Conservation (phyloP, 1,140 invertebrate genomes). For the Drosophila truncata region DNA sequence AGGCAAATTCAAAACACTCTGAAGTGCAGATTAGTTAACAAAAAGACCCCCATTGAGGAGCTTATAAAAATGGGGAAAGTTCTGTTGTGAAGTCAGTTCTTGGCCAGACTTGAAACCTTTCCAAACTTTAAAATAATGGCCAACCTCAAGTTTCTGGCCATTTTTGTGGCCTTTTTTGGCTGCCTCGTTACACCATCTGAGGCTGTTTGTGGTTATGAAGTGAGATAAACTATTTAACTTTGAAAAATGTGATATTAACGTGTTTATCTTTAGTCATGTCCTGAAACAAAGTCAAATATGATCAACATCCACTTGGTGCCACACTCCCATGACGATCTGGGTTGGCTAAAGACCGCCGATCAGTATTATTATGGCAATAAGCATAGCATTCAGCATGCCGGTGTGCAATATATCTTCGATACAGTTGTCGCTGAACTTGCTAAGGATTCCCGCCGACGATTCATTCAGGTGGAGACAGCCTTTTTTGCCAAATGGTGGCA, state of each 20-base stretch:
- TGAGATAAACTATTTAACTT: not conserved
- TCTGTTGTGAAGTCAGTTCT: not conserved
- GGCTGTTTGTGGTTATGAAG: constrained; percentile 63
- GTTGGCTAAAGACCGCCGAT: constrained; percentile 97
- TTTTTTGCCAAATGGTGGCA: constrained; percentile 98
- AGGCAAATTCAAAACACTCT: constrained; percentile 35
- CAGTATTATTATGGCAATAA: constrained; percentile 95
- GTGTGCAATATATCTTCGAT: constrained; percentile 96
- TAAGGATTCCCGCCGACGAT: constrained; percentile 90
- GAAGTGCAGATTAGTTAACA: constrained; percentile 39
- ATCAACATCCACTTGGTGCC: constrained; percentile 94
- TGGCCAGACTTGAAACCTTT: not conserved
- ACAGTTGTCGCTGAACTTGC: constrained; percentile 92
- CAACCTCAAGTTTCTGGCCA: not conserved
- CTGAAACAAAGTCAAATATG: constrained; percentile 87
- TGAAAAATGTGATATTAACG: not conserved
- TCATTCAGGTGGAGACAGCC: constrained; percentile 92
- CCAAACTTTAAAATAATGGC: not conserved
- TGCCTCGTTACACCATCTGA: not conserved
- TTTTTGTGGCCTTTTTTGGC: constrained; percentile 20
- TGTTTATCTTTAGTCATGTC: constrained; percentile 86
- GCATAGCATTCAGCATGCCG: constrained; percentile 90
- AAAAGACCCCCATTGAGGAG: constrained; percentile 13
- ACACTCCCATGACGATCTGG: constrained; percentile 95
- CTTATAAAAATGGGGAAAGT: constrained; percentile 16